Conservation (phyloP, 1,140 invertebrate species). For the Mycetomoellerius zeteki region DNA sequence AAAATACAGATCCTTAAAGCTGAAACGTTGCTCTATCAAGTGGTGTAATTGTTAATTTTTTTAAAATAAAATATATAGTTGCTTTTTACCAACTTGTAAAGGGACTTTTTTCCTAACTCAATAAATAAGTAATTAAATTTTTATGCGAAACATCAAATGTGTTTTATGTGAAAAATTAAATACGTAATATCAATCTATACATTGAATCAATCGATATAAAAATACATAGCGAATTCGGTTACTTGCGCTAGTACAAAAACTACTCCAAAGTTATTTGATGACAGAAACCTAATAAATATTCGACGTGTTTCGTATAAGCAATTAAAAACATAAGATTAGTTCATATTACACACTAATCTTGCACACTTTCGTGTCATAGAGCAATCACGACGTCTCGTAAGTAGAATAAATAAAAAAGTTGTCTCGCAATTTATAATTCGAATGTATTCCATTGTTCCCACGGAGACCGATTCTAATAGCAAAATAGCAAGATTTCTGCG, state of each 20-base stretch:
- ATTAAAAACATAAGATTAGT: not conserved
- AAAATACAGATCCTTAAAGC: too few species aligned
- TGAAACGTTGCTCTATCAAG: too few species aligned
- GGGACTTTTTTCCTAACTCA: too few species aligned
- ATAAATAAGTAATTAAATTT: not conserved
- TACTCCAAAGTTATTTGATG: too few species aligned
- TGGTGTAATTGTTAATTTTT: too few species aligned
- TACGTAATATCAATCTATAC: not conserved
- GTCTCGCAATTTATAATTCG: not conserved
- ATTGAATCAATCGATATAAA: not conserved
- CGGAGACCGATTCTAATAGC: conserved; percentile 3
- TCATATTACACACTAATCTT: not conserved
- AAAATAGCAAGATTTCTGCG: not conserved
- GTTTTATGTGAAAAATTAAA: not conserved
- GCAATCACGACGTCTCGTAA: not conserved
- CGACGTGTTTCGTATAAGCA: not conserved
- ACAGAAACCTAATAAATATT: not conserved
- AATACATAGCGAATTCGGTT: not conserved
- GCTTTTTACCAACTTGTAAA: too few species aligned
- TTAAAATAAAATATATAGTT: too few species aligned
- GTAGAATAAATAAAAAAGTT: not conserved
- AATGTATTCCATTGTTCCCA: conserved; percentile 1
- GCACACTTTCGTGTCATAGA: not conserved
- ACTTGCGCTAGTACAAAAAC: not conserved
- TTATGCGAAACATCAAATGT: not conserved